Base-by-base conservation (phyloP, 2,113 vertebrate genomes). In the Panurus biarmicus region DNA sequence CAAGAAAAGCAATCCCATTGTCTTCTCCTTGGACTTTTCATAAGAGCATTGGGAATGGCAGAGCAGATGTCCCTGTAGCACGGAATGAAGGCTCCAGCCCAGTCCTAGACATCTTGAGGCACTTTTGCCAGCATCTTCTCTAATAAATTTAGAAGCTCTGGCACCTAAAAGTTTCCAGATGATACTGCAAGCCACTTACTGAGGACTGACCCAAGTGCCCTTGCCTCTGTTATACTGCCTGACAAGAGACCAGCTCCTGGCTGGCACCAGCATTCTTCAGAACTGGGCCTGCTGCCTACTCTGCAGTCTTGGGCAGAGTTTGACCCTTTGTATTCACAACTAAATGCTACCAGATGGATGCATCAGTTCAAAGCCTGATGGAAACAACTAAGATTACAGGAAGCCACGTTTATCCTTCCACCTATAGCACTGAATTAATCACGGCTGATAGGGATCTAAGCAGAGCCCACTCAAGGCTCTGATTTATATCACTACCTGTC, bases 401-500 rank as follows among this genome's bases (percentile, higher is more conserved):
- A 85, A 94, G 82, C 66, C 70, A 35, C 36, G 1, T 87, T 95
- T 84, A 96, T 93, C 89, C 80, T 85, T 91, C 80, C 58, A 95
- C 90, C 88, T 94, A 90, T 91, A 85, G 65, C 44, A 90, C 54
- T 62, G 93, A 96, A 96, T 96, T 94, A 96, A 97, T 96, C 94
- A 96, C 0, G 16, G 60, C 76, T 94, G 92, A 95, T 91, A 96
- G 70, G 71, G 87, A 93, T 94, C 94, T 95, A 89, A 96, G 82
- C 76, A 93, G 93, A 92, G 87, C 87, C 45, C 66, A 89, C 79
- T 96, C 84, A 94, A 94, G 90, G 54, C 70, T 83, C 95, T 96
- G 93, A 96, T 96, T 95, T 96, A 95, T 95, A 96, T 95, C 94
- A 95, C 72, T 90, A 36, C 90, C 89, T 96, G 95, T 95, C 95